These are phyloP conservation scores for Brevimyrus niger DNA, from an alignment of 2,113 vertebrate genomes.

Conservation along the genomic window DNA sequence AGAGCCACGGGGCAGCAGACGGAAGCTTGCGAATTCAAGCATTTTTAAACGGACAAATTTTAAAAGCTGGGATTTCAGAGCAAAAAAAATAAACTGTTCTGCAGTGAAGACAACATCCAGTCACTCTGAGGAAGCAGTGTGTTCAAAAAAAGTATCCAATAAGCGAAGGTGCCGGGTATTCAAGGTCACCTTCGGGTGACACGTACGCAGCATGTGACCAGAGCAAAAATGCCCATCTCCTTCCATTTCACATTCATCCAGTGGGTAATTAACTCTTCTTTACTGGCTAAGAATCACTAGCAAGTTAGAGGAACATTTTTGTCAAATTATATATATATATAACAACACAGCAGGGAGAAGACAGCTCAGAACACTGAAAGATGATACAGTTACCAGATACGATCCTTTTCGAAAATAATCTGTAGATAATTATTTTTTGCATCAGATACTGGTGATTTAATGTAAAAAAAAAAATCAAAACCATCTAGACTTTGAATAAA, in stretches of 20 bases:
- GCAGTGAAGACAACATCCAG: not conserved
- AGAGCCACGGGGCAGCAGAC: not conserved
- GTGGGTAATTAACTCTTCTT: not conserved
- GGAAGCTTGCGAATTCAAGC: not conserved
- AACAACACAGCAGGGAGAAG: not conserved
- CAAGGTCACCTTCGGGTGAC: not conserved
- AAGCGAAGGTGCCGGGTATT: not conserved
- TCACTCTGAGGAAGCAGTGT: not conserved
- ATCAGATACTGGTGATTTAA: not conserved
- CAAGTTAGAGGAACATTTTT: not conserved
- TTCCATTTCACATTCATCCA: not conserved
- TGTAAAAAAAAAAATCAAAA: not conserved
- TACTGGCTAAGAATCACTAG: not conserved
- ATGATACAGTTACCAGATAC: slow-evolving; percentile 9
- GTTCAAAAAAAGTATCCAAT: not conserved
- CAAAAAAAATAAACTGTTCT: not conserved
- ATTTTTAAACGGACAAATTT: not conserved
- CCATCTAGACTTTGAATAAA: not conserved
- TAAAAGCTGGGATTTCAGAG: not conserved
- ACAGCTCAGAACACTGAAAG: slow-evolving; percentile 20
- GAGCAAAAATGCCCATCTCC: not conserved
- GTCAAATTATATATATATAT: not conserved
- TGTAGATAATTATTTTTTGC: not conserved
- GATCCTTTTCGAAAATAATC: slow-evolving; percentile 6
- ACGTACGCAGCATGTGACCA: not conserved